A percentile compares a stretch with the other conserved stretches of the same genome.
These are phyloP conservation scores for Drosophila rufa DNA, from an alignment of 1,140 invertebrate species.

Conservation along the genomic window DNA sequence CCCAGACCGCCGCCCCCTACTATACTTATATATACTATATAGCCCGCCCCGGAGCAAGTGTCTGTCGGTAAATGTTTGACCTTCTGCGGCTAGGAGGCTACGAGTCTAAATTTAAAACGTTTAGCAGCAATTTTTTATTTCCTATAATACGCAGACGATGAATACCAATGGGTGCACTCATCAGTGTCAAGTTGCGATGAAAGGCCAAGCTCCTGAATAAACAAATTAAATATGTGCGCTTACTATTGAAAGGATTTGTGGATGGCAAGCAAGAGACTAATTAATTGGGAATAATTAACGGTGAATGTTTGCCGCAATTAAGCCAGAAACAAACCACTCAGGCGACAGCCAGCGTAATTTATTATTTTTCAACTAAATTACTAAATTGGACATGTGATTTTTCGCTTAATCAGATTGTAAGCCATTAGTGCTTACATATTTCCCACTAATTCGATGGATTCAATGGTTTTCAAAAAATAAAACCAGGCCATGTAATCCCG, in stretches of 20 bases:
- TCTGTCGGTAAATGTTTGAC: slow-evolving; percentile 23
- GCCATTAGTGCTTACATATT: neutral
- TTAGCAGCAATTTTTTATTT: slow-evolving; percentile 31
- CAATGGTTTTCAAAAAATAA: neutral
- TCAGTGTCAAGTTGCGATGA: slow-evolving; percentile 18
- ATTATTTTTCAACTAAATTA: neutral
- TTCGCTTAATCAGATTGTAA: neutral
- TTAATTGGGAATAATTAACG: neutral
- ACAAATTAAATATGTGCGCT: neutral
- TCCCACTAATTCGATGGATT: slow-evolving; percentile 2
- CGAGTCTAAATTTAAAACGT: slow-evolving; percentile 47
- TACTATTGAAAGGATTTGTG: neutral
- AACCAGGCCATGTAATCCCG: neutral
- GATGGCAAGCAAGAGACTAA: no score
- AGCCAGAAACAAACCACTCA: neutral
- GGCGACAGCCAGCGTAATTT: no score
- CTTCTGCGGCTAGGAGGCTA: slow-evolving; percentile 18
- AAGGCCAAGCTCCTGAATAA: slow-evolving; percentile 10
- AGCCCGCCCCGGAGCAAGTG: neutral
- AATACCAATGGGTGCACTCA: slow-evolving; percentile 30
- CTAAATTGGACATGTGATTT: neutral
- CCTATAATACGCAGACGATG: slow-evolving; percentile 20
- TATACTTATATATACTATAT: neutral
- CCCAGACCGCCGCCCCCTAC: neutral
- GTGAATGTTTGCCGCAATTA: neutral